Percentiles rank a stretch among this genome's conserved stretches.
phyloP scores from a whole-genome alignment of 2,797 vertebrate species.

The Catharus ustulatus region DNA sequence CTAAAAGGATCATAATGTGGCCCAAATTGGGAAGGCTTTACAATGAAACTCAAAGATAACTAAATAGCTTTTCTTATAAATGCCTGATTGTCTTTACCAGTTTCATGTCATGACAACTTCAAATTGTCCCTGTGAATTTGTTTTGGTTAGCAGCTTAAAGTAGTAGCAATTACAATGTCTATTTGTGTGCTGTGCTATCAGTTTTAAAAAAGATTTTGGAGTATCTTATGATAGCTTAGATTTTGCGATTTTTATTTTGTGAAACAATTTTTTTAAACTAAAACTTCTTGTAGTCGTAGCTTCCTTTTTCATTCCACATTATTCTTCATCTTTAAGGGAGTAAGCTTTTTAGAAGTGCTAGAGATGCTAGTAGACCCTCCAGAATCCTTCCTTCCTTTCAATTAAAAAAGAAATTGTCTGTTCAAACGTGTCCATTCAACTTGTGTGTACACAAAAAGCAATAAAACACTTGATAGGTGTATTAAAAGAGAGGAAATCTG shows the following conservation, averaged over 20 bases:
- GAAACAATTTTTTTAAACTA: background rate
- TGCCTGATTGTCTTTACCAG: background rate
- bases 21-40: background rate
- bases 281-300: background rate
- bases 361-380: background rate
- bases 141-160: background rate
- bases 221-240: background rate
- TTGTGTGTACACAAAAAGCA: background rate
- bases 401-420: background rate
- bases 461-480: background rate
- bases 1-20: background rate
- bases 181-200: background rate
- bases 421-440: background rate
- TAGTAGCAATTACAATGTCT: background rate
- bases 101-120: background rate
- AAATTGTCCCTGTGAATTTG: background rate
- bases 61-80: background rate
- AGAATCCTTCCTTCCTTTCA: background rate
- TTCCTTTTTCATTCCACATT: background rate
- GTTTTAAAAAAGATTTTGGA: background rate
- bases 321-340: background rate
- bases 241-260: background rate
- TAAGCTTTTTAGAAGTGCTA: background rate
- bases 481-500: background rate
- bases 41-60: background rate